Evolutionary conservation across 2,797 vertebrate species (phyloP), one percentile per base, ranked within the genome.

Genomic region (Periparus ater): DNA sequence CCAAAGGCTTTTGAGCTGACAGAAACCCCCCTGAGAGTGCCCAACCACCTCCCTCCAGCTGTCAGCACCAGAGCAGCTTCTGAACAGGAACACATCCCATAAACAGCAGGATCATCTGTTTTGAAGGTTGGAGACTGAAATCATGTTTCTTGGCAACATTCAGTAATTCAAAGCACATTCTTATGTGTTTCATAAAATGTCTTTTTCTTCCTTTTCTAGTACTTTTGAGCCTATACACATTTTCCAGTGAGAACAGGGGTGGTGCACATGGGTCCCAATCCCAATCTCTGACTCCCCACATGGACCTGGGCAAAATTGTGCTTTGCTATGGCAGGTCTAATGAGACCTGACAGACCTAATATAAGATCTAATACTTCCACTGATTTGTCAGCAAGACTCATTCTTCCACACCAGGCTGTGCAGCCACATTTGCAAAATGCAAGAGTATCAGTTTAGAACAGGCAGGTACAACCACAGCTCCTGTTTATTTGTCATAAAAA

Each of bases 21-120:
- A 85, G 53, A 45, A 79, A 47, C 30, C 42, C 54, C 42, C 51
- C 53, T 34, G 45, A 0, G 27, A 85, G 74, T 26, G 63, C 71
- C 62, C 62, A 66, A 36, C 30, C 5, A 6, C 62, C 75, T 87
- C 66, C 58, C 53, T 62, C 16, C 67, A 78, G 77, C 88, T 84
- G 58, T 54, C 93, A 88, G 90, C 70, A 71, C 75, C 48, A 72
- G 57, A 67, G 83, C 54, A 93, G 91, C 70, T 94, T 47, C 89
- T 81, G 83, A 84, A 51, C 34, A 80, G 61, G 57, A 92, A 30
- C 25, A 50, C 13, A 1, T 61, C 88, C 66, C 58, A 48, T 30
- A 32, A 80, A 88, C 72, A 91, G 85, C 85, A 94, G 73, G 38
- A 84, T 72, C 83, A 62, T 71, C 82, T 42, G 58, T 58, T 85